These are phyloP conservation scores for Puntigrus tetrazona DNA, from an alignment of 2,113 vertebrate genomes.

Conservation along the genomic window DNA sequence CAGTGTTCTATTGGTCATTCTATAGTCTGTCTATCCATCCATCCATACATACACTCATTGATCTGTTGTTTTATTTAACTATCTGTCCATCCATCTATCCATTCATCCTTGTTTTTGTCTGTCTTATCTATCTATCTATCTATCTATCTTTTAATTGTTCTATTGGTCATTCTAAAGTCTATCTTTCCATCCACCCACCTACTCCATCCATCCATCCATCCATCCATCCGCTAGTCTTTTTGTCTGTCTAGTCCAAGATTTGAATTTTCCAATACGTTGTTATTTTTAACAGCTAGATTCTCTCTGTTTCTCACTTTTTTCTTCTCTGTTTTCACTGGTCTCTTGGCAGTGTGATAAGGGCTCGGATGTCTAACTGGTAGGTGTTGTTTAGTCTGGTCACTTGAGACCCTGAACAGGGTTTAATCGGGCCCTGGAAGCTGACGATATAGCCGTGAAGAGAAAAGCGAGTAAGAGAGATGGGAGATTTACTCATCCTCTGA, in stretches of 20 bases:
- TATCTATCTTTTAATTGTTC: fast-evolving
- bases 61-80: background rate
- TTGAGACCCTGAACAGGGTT: constrained; percentile 8
- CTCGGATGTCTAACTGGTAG: background rate
- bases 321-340: background rate
- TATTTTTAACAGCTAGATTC: background rate
- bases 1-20: too few species aligned
- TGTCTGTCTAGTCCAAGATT: background rate
- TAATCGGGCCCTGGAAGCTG: constrained; percentile 24
- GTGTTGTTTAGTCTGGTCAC: constrained; percentile 22
- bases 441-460: background rate
- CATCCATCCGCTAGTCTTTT: background rate
- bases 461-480: constrained; percentile 17
- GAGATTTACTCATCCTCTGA: constrained; percentile 18
- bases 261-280: background rate
- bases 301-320: background rate
- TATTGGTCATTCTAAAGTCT: too few species aligned
- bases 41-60: background rate
- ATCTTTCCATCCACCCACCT: background rate
- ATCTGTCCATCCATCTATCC: background rate
- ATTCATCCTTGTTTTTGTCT: background rate
- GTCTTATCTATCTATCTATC: background rate
- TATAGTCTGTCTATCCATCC: background rate
- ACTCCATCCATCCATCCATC: background rate
- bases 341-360: constrained; percentile 2